Base-by-base conservation (phyloP, 2,113 vertebrate species). In the Nettapus auritus region DNA sequence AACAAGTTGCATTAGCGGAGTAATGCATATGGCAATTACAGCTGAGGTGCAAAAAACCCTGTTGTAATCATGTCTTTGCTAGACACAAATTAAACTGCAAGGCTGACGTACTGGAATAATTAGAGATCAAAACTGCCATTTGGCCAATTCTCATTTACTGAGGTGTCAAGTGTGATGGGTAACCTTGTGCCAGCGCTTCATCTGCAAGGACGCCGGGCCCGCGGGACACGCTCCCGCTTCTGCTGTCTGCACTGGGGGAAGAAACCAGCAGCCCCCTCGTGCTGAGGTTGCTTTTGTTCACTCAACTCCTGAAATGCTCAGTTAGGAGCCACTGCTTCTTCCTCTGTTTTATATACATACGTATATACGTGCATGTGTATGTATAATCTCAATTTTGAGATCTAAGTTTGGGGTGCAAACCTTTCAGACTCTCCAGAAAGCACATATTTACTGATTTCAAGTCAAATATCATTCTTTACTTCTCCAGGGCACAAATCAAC, bases 31-130 rank as follows among this genome's bases (percentile, higher is more conserved):
- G 86, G 36, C 57, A 20, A 92, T 62, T 63, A 21, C 36, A 87
- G 94, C 90, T 95, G 92, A 95, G 86, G 44, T 88, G 81, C 60
- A 68, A 46, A 66, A 73, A 57, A 11, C 7, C 59, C 73, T 46
- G 40, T 50, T 76, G 86, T 23, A 34, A 73, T 77, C 52, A 20
- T 34, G 56, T 52, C 56, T 60, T 76, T 67, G 36, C 11, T 56
- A 29, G 83, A 19, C 92, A 68, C 60, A 55, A 94, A 86, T 96
- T 79, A 38, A 88, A 9, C 62, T 79, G 83, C 44, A 4, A 55
- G 44, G 86, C 88, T 85, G 91, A 48, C 7, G 10, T 5, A 1
- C 33, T 44, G 73, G 80, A 82, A 48, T 33, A 80, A 90, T 92
- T 25, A 26, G 57, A 66, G 66, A 52, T 63, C 86, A 73, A 52